Evolutionary conservation across 2,888 invertebrate species (phyloP).

Genomic region (Apodemia zela): DNA sequence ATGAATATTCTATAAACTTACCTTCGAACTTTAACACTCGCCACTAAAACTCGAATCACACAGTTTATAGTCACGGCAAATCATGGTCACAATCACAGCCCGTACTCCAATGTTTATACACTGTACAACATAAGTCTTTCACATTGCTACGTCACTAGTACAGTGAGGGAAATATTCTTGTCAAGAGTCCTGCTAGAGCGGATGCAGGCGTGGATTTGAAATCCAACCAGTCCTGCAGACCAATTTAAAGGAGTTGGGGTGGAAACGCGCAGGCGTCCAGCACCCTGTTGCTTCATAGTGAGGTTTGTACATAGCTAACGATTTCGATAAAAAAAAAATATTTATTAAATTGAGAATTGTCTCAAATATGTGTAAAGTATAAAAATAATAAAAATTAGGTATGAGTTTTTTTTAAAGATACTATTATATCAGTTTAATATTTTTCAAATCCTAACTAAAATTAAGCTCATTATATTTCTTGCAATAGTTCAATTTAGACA

Average conservation of each 20-base stretch:
- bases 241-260: constrained; percentile 58
- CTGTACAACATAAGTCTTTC: constrained; percentile 40
- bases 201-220: constrained; percentile 59
- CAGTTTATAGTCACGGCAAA: constrained; percentile 45
- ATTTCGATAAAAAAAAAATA: constrained; percentile 32
- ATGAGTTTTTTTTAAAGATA: no score
- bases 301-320: constrained; percentile 40
- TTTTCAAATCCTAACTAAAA: no score
- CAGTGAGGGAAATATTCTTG: constrained; percentile 37
- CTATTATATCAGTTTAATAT: no score
- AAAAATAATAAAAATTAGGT: no score
- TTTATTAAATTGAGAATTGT: neutral
- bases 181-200: constrained; percentile 46
- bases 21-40: constrained; percentile 50
- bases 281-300: constrained; percentile 76
- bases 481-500: no score
- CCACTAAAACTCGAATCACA: constrained; percentile 40
- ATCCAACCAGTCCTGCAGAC: constrained; percentile 46
- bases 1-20: constrained; percentile 40
- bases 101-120: constrained; percentile 39
- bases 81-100: constrained; percentile 51
- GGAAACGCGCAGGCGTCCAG: constrained; percentile 75
- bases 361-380: no score
- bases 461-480: no score
- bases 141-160: constrained; percentile 48